Conservation (phyloP, 2,797 vertebrate genomes). For the Catamblyrhynchus diadema region DNA sequence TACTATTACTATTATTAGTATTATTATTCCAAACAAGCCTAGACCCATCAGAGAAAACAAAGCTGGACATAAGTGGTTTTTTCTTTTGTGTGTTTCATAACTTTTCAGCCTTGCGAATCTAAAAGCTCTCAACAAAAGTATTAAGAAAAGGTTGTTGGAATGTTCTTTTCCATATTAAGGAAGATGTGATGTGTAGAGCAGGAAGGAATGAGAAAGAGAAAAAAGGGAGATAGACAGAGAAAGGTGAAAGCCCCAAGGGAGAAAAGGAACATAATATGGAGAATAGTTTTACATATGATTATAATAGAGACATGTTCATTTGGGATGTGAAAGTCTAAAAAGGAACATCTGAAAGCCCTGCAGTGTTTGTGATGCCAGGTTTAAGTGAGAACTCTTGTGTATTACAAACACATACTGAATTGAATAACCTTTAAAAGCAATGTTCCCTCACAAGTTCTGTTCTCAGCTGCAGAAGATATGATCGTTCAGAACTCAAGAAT, state of each 20-base stretch:
- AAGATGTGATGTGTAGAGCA: background rate
- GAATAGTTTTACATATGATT: background rate
- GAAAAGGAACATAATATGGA: background rate
- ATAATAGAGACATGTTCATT: background rate
- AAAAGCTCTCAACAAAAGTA: background rate
- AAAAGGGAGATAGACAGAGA: background rate
- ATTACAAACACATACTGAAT: background rate
- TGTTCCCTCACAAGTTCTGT: background rate
- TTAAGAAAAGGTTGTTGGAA: background rate
- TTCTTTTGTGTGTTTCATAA: background rate
- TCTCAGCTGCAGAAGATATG: background rate
- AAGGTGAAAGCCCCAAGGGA: background rate
- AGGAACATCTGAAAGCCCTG: background rate
- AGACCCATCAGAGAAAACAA: background rate
- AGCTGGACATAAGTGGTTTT: background rate
- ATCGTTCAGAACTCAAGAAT: background rate
- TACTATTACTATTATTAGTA: background rate
- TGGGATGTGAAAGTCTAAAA: background rate
- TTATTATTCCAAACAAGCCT: background rate
- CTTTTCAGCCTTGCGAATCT: background rate
- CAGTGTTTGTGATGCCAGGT: background rate
- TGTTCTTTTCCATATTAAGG: background rate
- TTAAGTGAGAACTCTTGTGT: background rate
- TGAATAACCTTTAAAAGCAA: background rate
- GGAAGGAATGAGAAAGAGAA: background rate